Base-by-base conservation (phyloP, 2,888 invertebrate species). In the Gasteruption jaculator region DNA sequence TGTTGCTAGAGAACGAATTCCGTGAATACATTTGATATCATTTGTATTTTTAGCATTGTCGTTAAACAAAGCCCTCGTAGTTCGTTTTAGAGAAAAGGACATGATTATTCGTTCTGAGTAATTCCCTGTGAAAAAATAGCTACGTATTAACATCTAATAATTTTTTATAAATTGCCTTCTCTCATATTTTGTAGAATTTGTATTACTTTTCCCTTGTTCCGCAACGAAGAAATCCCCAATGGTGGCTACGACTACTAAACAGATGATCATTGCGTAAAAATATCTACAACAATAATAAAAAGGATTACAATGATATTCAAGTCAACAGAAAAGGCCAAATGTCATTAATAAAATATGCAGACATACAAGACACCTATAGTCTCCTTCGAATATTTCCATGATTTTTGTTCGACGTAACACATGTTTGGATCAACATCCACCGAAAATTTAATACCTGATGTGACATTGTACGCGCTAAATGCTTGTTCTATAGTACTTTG, bases 11-110 rank as follows among this genome's bases (percentile, higher is more conserved):
- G 80, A 78, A 48, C 85, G 75, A 21, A 88, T 74, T 3, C 87
- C 82, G 54, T 88, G 83, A 45, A 87, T 77, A 60, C 85, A 81
- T 21, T 78, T 74, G 49, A 86, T 81, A 52, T 82, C 79, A 30
- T 43, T 44, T 21, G 51, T 33, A 20, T 47, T 49, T 12, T 49
- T 36, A 29, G 72, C 71, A 19, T 75, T 76, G 0, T 78, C 75
- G 14, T 74, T 76, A 10, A 80, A 59, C 46, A 86, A 72, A 58
- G 78, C 76, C 36, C 65, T 66, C 6, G 79, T 57, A 14, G 84
- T 82, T 43, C 76, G 77, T 60, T 81, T 80, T 6, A 85, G 70
- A 0, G 86, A 86, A 70, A 87, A 86, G 1, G 80, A 74, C 57
- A 76, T 73, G 48, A 71, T 70, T 58, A 70, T 70, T 49, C 69